A percentile compares a stretch with the other conserved stretches of the same genome.
phyloP scores from a whole-genome alignment of 2,113 vertebrate genomes.

The Corythornis madagascariensis region DNA sequence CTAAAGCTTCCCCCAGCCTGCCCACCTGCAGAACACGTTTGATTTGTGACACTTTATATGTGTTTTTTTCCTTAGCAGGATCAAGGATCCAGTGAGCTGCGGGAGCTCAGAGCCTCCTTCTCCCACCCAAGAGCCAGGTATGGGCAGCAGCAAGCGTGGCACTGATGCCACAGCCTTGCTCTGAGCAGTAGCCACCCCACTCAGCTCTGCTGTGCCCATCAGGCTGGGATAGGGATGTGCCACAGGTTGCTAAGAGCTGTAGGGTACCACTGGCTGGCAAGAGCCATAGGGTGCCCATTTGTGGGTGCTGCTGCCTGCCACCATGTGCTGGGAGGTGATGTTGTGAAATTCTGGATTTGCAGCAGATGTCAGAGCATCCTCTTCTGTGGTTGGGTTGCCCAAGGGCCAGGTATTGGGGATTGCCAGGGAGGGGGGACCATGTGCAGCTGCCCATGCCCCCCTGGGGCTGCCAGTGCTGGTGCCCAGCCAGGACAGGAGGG shows the following conservation, averaged over 20 bases:
- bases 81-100: background rate
- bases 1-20: background rate
- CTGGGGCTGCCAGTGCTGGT: background rate
- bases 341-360: background rate
- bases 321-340: accelerated
- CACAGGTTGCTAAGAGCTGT: accelerated
- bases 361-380: background rate
- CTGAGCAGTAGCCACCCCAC: background rate
- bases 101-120: background rate
- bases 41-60: background rate
- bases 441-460: accelerated
- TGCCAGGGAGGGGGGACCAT: too few relatives aligned
- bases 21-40: background rate
- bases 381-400: accelerated
- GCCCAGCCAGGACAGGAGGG: background rate
- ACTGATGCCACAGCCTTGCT: too few relatives aligned
- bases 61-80: background rate
- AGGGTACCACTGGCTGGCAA: accelerated
- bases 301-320: background rate
- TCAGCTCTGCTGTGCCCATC: background rate
- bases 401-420: background rate
- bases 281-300: background rate
- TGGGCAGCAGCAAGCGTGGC: background rate
- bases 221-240: too few relatives aligned
- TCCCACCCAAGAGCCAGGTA: background rate